Evolutionary conservation across 2,797 vertebrate species (phyloP).

Genomic region (Paguma larvata): DNA sequence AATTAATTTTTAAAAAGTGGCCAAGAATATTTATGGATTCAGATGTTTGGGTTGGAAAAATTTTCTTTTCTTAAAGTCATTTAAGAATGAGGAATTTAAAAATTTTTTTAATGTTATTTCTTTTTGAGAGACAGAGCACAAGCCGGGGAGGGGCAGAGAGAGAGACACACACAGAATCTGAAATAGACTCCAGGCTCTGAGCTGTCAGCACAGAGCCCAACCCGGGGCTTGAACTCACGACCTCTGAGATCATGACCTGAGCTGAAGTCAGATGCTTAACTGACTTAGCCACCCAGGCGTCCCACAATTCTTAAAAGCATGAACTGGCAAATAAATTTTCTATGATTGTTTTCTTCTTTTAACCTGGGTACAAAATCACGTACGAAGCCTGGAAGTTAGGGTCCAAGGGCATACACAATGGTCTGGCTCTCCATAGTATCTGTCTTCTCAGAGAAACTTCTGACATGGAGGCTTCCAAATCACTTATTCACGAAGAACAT

Average conservation of each 20-base stretch:
- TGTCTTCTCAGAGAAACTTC: neutral
- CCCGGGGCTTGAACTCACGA: no score
- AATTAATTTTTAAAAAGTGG: neutral
- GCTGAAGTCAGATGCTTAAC: no score
- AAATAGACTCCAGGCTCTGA: no score
- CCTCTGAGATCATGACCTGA: no score
- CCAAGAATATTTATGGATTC: neutral
- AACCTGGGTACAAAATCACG: neutral
- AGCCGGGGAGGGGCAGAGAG: no score
- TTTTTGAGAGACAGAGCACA: no score
- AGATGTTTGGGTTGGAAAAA: neutral
- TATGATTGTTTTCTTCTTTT: neutral
- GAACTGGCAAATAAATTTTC: neutral
- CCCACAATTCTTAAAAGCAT: neutral
- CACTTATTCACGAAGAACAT: neutral
- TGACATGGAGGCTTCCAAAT: neutral
- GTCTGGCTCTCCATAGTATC: neutral
- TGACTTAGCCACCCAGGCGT: no score
- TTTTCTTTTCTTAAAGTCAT: neutral
- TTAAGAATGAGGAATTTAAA: slow-evolving; percentile 9
- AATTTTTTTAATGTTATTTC: no score
- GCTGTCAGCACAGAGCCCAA: no score
- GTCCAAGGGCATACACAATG: neutral
- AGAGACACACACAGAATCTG: no score
- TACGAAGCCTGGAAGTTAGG: neutral